Base-by-base conservation (phyloP, 2,888 invertebrate species). In the Drosophila helvetica region DNA sequence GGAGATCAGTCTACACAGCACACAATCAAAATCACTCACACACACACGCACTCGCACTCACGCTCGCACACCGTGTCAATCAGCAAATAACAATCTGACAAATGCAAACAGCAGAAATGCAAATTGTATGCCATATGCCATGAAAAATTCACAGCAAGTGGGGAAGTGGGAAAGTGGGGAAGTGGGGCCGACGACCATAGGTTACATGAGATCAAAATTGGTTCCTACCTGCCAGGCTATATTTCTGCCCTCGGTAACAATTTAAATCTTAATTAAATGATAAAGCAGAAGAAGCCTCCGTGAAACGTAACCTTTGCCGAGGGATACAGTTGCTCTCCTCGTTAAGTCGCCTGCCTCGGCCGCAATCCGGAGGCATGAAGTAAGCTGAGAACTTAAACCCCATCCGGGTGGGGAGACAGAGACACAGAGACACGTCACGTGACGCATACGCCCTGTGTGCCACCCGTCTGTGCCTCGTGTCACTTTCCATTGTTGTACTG, bases 41-140 rank as follows among this genome's bases (percentile, higher is more conserved):
- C n/a, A 47, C 52, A 66, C 61, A 60, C 30, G 58, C 52, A 52
- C 51, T 48, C 19, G 50, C 52, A 54, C 19, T 50, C 52, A 54
- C 53, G 46, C 59, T n/a, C 22, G 25, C 30, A 19, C 55, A 69
- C 64, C 46, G 59, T 53, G 57, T 75, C 84, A 86, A 86, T 86
- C 84, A 83, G 68, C 70, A 81, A 86, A 86, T 71, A 69, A 69
- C 83, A 82, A 74, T 77, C 86, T 68, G 83, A 67, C 83, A 85
- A 80, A 80, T 80, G 85, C 78, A 84, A 76, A 84, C 71, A 78
- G 50, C 73, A 64, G 64, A 52, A 73, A 73, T 62, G 62, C 55
- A 53, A 72, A 71, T 57, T 62, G 72, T 51, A 56, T 57, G 58
- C 51, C 33, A 69, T 69, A 67, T n/a, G n/a, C n/a, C n/a, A n/a